phyloP scores from a whole-genome alignment of 2,797 vertebrate species.

The Oceanodroma leucorhoa region DNA sequence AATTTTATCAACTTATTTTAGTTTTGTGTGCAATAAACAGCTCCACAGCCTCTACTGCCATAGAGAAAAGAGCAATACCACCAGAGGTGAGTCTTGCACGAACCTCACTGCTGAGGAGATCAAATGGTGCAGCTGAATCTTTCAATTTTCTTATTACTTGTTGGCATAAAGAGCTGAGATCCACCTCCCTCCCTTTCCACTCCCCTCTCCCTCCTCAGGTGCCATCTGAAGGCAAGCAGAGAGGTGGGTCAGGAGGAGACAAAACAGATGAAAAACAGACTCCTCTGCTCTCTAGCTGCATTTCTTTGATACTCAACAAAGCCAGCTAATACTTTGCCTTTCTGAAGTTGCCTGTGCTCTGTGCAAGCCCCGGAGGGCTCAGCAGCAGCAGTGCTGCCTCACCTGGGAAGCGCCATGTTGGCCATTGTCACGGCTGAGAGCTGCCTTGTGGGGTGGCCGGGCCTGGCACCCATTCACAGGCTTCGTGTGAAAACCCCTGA shows the following conservation, averaged over 20 bases:
- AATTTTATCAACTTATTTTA: neutral
- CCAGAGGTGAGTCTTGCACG: neutral
- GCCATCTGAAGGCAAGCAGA: neutral
- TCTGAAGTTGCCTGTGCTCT: neutral
- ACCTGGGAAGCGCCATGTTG: neutral
- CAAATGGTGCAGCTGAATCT: neutral
- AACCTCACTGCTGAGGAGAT: neutral
- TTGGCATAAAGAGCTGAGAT: neutral
- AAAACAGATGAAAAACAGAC: neutral
- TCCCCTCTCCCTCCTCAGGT: too few species aligned
- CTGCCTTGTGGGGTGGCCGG: fast-evolving
- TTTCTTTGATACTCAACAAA: neutral
- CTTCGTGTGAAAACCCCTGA: fast-evolving
- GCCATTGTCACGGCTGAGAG: fast-evolving
- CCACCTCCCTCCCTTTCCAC: neutral
- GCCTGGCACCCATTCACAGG: neutral
- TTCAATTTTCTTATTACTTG: neutral
- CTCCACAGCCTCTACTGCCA: neutral
- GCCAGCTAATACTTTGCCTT: neutral
- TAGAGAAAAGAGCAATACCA: neutral
- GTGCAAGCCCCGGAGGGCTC: neutral
- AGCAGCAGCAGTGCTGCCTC: neutral
- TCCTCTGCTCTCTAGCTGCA: neutral
- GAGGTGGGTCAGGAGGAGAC: neutral
- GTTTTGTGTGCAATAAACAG: neutral